These are phyloP conservation scores for Caradrina kadenii DNA, from an alignment of 2,888 invertebrate genomes.

Conservation along the genomic window DNA sequence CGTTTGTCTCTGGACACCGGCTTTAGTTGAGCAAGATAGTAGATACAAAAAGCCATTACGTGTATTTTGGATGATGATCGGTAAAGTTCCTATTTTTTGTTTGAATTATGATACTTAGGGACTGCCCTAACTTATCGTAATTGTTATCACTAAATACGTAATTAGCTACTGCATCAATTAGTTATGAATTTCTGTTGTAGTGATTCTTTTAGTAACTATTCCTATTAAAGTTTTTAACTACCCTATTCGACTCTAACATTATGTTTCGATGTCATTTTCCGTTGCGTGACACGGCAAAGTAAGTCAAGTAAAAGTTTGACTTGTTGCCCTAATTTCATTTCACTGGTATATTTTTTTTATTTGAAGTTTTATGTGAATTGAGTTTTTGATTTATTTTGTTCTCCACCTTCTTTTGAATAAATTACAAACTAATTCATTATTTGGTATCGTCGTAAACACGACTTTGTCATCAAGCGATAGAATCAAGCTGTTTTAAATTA, in stretches of 20 bases:
- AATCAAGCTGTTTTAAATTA: conserved; percentile 14
- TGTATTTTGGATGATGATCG: conserved; percentile 61
- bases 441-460: conserved; percentile 45
- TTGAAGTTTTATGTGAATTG: conserved; percentile 80
- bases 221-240: conserved; percentile 67
- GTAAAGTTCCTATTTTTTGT: conserved; percentile 52
- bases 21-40: conserved; percentile 75
- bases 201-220: conserved; percentile 56
- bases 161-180: conserved; percentile 13
- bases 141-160: not conserved
- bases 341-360: conserved; percentile 81
- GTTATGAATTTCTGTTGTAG: conserved; percentile 45
- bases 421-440: conserved; percentile 47
- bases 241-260: conserved; percentile 76
- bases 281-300: conserved; percentile 84
- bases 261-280: conserved; percentile 79
- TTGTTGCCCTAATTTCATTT: conserved; percentile 87
- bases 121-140: not conserved
- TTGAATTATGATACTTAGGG: conserved; percentile 30
- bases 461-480: conserved; percentile 38
- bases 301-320: conserved; percentile 84
- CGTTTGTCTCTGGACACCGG: conserved; percentile 78
- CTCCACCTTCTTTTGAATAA: conserved; percentile 50
- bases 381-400: conserved; percentile 79
- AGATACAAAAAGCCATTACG: conserved; percentile 72